phyloP scores from a whole-genome alignment of 2,113 vertebrate species.

The Rhodinocichla rosea region DNA sequence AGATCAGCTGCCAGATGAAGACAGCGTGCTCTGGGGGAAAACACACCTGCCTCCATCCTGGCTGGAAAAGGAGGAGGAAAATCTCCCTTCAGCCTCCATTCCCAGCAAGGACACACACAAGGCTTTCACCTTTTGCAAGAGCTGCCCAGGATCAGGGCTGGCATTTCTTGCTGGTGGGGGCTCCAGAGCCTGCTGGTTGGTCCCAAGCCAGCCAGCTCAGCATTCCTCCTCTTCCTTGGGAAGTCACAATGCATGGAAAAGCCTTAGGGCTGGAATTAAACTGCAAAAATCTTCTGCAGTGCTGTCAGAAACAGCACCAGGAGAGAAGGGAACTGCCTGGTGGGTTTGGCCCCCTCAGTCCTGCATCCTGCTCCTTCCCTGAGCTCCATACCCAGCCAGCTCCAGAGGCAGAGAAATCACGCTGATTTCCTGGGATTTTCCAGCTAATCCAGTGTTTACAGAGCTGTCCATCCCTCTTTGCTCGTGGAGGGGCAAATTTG shows the following conservation, averaged over 20 bases:
- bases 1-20: neutral
- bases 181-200: neutral
- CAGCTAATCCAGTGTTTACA: neutral
- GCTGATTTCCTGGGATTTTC: neutral
- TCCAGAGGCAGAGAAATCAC: neutral
- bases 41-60: neutral
- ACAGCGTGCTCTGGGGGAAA: neutral
- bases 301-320: neutral
- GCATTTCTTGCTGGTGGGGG: neutral
- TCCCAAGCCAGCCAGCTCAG: neutral
- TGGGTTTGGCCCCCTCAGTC: neutral
- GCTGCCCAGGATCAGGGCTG: neutral
- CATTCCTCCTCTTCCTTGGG: neutral
- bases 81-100: neutral
- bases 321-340: neutral
- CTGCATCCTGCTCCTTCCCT: neutral
- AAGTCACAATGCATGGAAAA: neutral
- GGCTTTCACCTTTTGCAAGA: neutral
- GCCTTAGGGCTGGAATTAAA: neutral
- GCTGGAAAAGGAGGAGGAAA: neutral
- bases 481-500: neutral
- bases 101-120: neutral
- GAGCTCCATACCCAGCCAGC: accelerated
- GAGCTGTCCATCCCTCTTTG: neutral
- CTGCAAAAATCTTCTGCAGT: neutral